These are phyloP conservation scores for Eupeodes corollae DNA, from an alignment of 1,140 invertebrate species.

Conservation along the genomic window DNA sequence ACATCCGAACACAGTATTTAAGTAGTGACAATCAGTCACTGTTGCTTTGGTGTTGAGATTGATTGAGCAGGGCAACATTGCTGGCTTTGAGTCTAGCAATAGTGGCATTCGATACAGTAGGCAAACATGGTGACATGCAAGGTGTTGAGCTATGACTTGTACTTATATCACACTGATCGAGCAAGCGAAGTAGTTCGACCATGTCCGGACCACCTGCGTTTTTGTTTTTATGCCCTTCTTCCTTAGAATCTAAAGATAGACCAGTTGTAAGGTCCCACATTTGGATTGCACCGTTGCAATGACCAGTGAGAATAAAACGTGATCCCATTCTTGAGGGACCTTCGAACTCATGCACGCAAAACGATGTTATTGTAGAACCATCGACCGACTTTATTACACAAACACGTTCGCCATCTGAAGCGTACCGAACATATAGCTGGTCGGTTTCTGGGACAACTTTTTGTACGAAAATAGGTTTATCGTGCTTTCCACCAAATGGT, in stretches of 20 bases:
- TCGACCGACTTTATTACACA: conserved; percentile 92
- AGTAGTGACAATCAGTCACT: background rate
- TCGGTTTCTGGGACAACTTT: conserved; percentile 95
- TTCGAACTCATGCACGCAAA: conserved; percentile 95
- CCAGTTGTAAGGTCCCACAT: conserved; percentile 98
- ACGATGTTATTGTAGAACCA: conserved; percentile 85
- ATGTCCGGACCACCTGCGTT: conserved; percentile 74
- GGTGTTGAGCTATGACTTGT: conserved; percentile 74
- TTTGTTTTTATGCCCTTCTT: conserved; percentile 47
- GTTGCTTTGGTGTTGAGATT: conserved; percentile 22
- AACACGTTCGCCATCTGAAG: conserved; percentile 87
- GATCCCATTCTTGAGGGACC: conserved; percentile 86
- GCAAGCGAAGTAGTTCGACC: conserved; percentile 74
- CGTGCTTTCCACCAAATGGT: conserved; percentile 94
- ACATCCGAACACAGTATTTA: no score
- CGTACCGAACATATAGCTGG: conserved; percentile 83
- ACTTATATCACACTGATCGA: conserved; percentile 88
- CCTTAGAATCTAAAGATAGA: conserved; percentile 63
- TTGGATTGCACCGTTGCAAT: conserved; percentile 88
- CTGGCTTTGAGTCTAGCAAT: conserved; percentile 58
- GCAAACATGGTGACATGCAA: conserved; percentile 71
- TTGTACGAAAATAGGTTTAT: conserved; percentile 95
- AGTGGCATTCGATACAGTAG: conserved; percentile 37
- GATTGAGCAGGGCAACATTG: conserved; percentile 61
- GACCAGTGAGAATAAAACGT: conserved; percentile 88